Evolutionary conservation across 2,797 vertebrate species (phyloP).

Genomic region (Momotus momota): DNA sequence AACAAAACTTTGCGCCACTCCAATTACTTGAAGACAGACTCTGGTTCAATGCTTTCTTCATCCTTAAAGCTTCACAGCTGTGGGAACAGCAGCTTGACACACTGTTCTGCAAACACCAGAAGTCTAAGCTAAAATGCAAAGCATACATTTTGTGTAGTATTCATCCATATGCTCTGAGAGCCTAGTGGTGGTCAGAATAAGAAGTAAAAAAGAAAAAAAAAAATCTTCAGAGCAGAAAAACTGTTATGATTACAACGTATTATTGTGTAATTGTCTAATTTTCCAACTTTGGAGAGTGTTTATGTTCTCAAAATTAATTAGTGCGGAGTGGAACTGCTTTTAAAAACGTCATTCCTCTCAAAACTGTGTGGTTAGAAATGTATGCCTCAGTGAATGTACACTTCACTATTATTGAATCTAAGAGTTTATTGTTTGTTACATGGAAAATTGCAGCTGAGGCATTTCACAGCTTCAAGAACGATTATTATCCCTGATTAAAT

Average conservation of each 20-base stretch:
- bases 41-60: conserved; percentile 34
- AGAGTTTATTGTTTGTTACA: conserved; percentile 58
- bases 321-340: conserved; percentile 45
- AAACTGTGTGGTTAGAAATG: conserved; percentile 44
- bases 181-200: not conserved
- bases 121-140: conserved; percentile 44
- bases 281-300: conserved; percentile 43
- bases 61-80: conserved; percentile 58
- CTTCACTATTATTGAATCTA: conserved; percentile 52
- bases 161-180: not conserved
- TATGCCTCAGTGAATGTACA: conserved; percentile 16
- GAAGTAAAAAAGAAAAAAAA: not conserved
- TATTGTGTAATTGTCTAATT: conserved; percentile 49
- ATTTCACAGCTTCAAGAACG: conserved; percentile 40
- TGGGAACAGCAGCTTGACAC: conserved; percentile 50
- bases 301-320: conserved; percentile 70
- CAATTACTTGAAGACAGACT: conserved; percentile 44
- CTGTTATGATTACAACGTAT: not conserved
- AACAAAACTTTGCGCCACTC: not conserved
- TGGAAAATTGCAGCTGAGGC: conserved; percentile 27
- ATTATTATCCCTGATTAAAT: conserved; percentile 45
- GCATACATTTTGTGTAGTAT: conserved; percentile 4
- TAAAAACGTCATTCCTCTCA: conserved; percentile 36
- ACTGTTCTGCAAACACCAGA: conserved; percentile 50
- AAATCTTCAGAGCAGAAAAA: not conserved